Conservation (phyloP, 2,888 invertebrate genomes). For the Chrysolina americana region DNA sequence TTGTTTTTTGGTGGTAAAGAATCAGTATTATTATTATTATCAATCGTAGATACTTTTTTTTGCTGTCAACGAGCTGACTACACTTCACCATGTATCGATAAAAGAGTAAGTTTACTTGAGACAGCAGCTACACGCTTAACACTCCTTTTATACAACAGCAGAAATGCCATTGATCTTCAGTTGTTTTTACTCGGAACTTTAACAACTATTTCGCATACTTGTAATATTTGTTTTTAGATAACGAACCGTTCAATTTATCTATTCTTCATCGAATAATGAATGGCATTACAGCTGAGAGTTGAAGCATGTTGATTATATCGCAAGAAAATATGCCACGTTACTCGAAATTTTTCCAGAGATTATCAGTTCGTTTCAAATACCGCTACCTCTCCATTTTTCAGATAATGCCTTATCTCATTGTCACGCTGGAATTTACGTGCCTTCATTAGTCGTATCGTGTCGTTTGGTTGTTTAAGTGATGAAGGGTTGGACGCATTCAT, state of each 20-base stretch:
- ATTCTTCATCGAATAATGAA: background rate
- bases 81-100: no score
- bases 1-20: no score
- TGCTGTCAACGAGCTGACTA: no score
- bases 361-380: background rate
- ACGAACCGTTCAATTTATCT: background rate
- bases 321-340: background rate
- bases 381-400: background rate
- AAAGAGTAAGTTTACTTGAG: no score
- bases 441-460: background rate
- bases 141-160: background rate
- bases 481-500: background rate
- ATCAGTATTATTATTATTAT: no score
- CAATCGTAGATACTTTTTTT: no score
- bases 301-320: background rate
- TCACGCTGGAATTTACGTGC: slow-evolving; percentile 4
- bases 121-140: no score
- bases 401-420: background rate
- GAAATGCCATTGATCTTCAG: background rate
- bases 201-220: background rate
- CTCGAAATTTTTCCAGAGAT: background rate
- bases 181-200: background rate
- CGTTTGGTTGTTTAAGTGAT: background rate
- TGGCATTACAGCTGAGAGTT: background rate
- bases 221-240: background rate